Conservation (phyloP, 37 sponge, comb jelly and placozoan species). For the Beroe forskalii region DNA sequence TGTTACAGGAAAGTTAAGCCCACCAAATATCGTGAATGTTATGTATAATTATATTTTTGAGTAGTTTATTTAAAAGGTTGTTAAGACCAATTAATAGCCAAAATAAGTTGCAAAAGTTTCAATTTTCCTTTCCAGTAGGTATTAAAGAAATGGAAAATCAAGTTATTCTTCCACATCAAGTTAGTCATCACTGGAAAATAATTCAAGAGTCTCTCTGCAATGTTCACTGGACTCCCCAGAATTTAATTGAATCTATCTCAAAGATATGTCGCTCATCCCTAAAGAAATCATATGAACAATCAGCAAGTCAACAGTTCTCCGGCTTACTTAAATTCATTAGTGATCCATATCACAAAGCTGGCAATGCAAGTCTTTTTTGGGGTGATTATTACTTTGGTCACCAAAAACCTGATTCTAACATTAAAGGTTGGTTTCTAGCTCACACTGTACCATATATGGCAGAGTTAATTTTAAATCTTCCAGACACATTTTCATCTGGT, state of each 20-base stretch:
- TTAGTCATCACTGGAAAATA: not conserved
- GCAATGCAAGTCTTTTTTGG: not conserved
- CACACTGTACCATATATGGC: constrained; percentile 56
- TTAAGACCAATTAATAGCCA: too few relatives aligned
- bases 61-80: too few relatives aligned
- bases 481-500: not conserved
- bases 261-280: not conserved
- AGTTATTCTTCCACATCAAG: not conserved
- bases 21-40: too few relatives aligned
- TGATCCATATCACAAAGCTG: not conserved
- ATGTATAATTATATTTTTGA: too few relatives aligned
- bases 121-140: too few relatives aligned
- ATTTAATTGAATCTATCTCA: not conserved
- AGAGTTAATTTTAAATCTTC: not conserved
- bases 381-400: not conserved
- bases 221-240: not conserved
- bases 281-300: not conserved
- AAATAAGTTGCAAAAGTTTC: too few relatives aligned
- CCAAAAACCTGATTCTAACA: not conserved
- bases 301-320: not conserved
- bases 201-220: not conserved
- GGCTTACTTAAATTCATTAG: not conserved
- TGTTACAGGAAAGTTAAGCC: too few relatives aligned
- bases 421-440: constrained; percentile 63
- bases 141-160: not conserved